A percentile compares a stretch with the other conserved stretches of the same genome.
Evolutionary conservation across 2,888 invertebrate genomes (phyloP).

Genomic region (Drosophila conformis): DNA sequence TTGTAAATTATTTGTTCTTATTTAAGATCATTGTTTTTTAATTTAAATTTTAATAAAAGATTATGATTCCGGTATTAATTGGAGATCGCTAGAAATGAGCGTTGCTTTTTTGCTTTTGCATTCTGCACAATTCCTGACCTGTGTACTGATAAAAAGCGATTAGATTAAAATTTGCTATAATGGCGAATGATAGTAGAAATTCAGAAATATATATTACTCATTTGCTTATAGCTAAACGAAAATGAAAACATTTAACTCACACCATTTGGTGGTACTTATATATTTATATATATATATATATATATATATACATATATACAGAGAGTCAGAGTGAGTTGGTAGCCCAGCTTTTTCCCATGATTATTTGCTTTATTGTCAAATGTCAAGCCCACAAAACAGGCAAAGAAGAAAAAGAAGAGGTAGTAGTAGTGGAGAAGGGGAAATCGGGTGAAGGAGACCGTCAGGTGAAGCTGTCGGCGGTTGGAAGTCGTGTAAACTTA

Average conservation of each 20-base stretch:
- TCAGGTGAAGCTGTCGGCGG: conserved; percentile 61
- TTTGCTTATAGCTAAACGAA: conserved; percentile 20
- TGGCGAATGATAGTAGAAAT: not conserved
- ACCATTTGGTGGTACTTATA: not conserved
- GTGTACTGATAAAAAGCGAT: not conserved
- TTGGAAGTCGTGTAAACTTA: conserved; percentile 79
- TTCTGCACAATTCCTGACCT: not conserved
- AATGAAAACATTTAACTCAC: conserved; percentile 50
- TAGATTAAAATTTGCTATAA: not conserved
- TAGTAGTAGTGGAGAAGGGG: conserved; percentile 5
- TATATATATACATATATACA: not conserved
- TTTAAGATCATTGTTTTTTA: not conserved
- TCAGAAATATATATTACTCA: not conserved
- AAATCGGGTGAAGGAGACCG: conserved; percentile 19
- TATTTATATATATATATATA: too few species aligned
- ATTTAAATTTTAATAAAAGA: not conserved
- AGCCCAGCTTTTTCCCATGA: conserved; percentile 79
- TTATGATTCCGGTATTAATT: not conserved
- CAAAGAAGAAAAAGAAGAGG: conserved; percentile 26
- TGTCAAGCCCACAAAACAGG: conserved; percentile 72
- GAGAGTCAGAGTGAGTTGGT: conserved; percentile 25
- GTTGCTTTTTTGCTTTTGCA: not conserved
- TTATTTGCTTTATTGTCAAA: conserved; percentile 83
- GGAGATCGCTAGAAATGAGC: too few species aligned
- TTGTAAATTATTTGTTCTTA: not conserved